Evolutionary conservation across 1,140 invertebrate species (phyloP), one percentile per base, ranked within the genome.

Genomic region (Aphidius ervi): DNA sequence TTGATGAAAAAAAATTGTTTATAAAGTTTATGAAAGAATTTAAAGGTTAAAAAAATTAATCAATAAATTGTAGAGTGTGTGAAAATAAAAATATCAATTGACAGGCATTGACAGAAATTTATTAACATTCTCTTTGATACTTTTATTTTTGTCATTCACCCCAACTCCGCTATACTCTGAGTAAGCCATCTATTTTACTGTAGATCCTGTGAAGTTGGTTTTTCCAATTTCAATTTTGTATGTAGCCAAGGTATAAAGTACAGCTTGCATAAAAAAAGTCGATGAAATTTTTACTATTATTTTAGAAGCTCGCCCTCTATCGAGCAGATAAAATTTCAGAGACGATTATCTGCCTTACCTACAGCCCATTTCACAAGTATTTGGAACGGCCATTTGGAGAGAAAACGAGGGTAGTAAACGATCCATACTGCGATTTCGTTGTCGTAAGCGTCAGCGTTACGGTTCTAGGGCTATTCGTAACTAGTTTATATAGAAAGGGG

Each of bases 361-460:
- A 68, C 70, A 60, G 66, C 63, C 63, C 67, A 59, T 66, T 62
- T 41, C 55, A 56, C 48, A n/a, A 55, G 56, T 42, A 62, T 50
- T 56, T 41, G 37, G 40, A 54, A 31, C 23, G 41, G 46, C 56
- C 9, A 62, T 54, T 47, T 31, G 64, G 63, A 62, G 54, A 67
- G 23, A 62, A 58, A 49, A 37, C 58, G 64, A 65, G 56, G 65
- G 59, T 67, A 69, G 68, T 71, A 79, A 79, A 79, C 77, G 77
- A 79, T 74, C 74, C 70, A 65, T 77, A 76, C 77, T 74, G 76
- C 78, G 77, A 80, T 80, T 80, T 80, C 76, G 77, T 78, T 73
- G 73, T 79, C 78, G 78, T 80, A 80, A 80, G 79, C 77, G 78
- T 80, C 77, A 80, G 74, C 75, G 76, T 79, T 80, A 79, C 77